Base-by-base conservation (phyloP, 2,113 vertebrate species). In the Mus spicilegus region DNA sequence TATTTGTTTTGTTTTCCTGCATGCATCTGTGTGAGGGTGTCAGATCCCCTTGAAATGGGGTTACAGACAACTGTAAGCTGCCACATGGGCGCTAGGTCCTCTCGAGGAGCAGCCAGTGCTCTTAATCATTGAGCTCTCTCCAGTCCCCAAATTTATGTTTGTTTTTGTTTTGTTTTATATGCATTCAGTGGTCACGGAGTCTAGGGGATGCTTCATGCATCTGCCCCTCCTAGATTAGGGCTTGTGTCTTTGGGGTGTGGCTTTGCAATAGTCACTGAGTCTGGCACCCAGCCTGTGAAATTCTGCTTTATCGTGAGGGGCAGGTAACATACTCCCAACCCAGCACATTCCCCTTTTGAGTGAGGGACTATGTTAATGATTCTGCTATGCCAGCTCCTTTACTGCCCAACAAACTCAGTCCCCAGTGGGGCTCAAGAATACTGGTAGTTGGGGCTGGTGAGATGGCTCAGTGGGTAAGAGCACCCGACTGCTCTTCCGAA, bases 251-350 rank as follows among this genome's bases (percentile, higher is more conserved):
- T 7, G 56, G 33, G 73, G 17, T 42, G 65, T 70, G 42, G 26
- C 51, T 51, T 14, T 86, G 86, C 70, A 22, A 49, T 28, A 65
- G 17, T 69, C 28, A 9, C 3, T 1, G 39, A n/a, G 30, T 81
- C 65, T 54, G 51, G 75, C 36, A 26, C 28, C 6, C 3, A 13
- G 46, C 70, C 63, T 7, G 51, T 0, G 0, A 4, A 2, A 77
- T 84, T 88, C 33, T 80, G 88, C 70, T 77, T 78, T 20, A 0
- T 36, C 26, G 13, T 0, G 6, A 80, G 58, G 70, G n/a, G 26
- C 16, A 58, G 30, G 70, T 36, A 56, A 2, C 26, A 49, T 0
- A 87, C 6, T 22, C 61, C 49, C 2, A 24, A 72, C 28, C 6
- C 0, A 19, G 39, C 0, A 16, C 33, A 14, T 0, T 6, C 49